A percentile compares a stretch with the other conserved stretches of the same genome.
Conservation (phyloP, 2,797 vertebrate species). For the Microctenopoma lineatum region DNA sequence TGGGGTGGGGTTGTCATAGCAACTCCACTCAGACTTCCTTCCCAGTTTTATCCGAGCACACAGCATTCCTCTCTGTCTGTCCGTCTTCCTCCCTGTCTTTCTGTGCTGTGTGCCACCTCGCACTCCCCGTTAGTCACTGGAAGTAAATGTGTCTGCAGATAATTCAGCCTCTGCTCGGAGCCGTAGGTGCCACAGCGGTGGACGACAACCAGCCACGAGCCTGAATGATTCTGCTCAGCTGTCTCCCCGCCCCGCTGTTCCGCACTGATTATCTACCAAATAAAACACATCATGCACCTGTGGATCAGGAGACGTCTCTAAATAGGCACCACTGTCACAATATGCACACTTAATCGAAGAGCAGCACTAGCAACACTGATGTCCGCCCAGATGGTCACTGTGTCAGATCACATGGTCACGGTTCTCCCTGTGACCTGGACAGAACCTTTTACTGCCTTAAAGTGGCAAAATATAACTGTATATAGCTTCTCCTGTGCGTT, state of each 20-base stretch:
- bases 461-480: not conserved
- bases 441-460: not conserved
- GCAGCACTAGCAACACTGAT: not conserved
- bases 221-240: slow-evolving; percentile 15
- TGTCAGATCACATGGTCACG: slow-evolving; percentile 5
- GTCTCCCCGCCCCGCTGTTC: slow-evolving; percentile 5
- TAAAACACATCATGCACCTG: slow-evolving; percentile 36
- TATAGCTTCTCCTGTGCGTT: too few relatives aligned
- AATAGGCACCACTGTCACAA: slow-evolving; percentile 5
- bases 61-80: slow-evolving; percentile 69
- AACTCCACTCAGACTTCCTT: slow-evolving; percentile 81
- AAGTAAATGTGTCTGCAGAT: not conserved
- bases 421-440: slow-evolving; percentile 5
- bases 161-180: not conserved
- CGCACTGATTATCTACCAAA: slow-evolving; percentile 13
- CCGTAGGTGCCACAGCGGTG: not conserved
- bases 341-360: slow-evolving; percentile 2
- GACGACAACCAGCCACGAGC: slow-evolving; percentile 9
- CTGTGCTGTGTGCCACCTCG: not conserved
- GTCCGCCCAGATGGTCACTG: slow-evolving; percentile 11
- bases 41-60: slow-evolving; percentile 68
- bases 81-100: slow-evolving; percentile 45
- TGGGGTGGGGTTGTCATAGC: slow-evolving; percentile 74
- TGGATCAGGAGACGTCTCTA: not conserved
- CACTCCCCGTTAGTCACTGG: not conserved